Base-by-base conservation (phyloP, 1,140 invertebrate genomes). In the Coelopa frigida region DNA sequence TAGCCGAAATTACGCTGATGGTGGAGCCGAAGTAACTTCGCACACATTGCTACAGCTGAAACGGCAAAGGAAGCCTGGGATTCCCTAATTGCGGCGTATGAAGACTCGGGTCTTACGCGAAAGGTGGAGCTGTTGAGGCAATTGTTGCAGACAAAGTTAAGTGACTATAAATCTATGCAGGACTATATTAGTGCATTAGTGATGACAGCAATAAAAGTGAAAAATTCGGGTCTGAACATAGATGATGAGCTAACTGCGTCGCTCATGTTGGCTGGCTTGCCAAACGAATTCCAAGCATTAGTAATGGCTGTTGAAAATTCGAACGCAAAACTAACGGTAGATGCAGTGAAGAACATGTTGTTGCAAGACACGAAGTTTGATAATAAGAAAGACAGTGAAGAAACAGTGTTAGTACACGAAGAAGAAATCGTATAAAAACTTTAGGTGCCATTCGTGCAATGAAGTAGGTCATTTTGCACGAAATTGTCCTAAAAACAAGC, bases 301-400 rank as follows among this genome's bases (percentile, higher is more conserved):
- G 46, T 48, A 10, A 32, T 40, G 37, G 32, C 46, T 20, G 31
- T 48, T 3, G 48, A 49, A 29, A 48, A 48, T 54, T 61, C 61
- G 12, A 53, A 50, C 27, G 47, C 50, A 5, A 52, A 52, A 40
- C 54, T 66, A 22, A 57, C 53, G 24, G 48, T 50, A 20, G 57
- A 66, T 46, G 53, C 54, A 32, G 51, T 66, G 2, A 64, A 67
- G 57, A 55, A 49, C 12, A 58, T 64, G 46, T 48, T 64, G 33
- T 40, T 68, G 20, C 56, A 70, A 52, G 59, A 68, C 53, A 48
- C 57, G 45, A 55, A 60, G 36, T 50, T 51, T 36, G 50, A 52
- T 33, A 29, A 18, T 20, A 22, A 33, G 4, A 24, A 35, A 6
- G 23, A 11, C 10, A 41, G 22, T 24, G 39, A 21, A 41, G 10